A percentile compares a stretch with the other conserved stretches of the same genome.
These are phyloP conservation scores for Anableps anableps DNA, from an alignment of 2,797 vertebrate genomes.

Conservation along the genomic window DNA sequence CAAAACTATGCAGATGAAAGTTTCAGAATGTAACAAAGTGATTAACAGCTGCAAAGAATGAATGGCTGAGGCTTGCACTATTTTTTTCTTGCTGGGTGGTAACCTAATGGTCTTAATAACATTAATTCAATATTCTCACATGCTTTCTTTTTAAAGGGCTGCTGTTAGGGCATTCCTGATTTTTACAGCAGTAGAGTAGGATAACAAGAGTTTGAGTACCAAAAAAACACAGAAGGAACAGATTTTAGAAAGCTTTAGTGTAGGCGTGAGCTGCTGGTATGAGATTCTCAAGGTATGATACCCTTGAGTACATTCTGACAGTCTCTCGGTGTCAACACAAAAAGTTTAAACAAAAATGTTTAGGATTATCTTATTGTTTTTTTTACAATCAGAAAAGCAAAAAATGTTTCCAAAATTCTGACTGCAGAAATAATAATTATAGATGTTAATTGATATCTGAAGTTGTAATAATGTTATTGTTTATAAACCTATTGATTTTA, in stretches of 20 bases:
- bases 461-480: not conserved
- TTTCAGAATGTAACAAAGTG: slow-evolving; percentile 70
- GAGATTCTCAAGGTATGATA: slow-evolving; percentile 38
- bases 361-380: not conserved
- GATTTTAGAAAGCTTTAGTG: slow-evolving; percentile 43
- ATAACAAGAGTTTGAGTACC: slow-evolving; percentile 50
- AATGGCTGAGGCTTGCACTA: slow-evolving; percentile 68
- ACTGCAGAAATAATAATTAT: not conserved
- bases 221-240: slow-evolving; percentile 50
- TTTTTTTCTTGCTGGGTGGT: slow-evolving; percentile 75
- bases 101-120: slow-evolving; percentile 73
- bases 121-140: slow-evolving; percentile 70
- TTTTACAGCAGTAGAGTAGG: slow-evolving; percentile 68
- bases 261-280: slow-evolving; percentile 46
- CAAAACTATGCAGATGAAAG: slow-evolving; percentile 76
- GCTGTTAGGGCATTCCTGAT: slow-evolving; percentile 61
- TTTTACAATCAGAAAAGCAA: not conserved
- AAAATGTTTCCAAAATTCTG: not conserved
- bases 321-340: not conserved
- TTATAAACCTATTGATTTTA: not conserved
- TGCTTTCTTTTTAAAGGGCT: slow-evolving; percentile 64
- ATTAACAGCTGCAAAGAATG: slow-evolving; percentile 68
- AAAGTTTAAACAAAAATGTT: not conserved
- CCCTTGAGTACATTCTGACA: not conserved
- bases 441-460: not conserved